These are phyloP conservation scores for Dasypus novemcinctus DNA, from an alignment of 2,113 vertebrate genomes.

Conservation along the genomic window DNA sequence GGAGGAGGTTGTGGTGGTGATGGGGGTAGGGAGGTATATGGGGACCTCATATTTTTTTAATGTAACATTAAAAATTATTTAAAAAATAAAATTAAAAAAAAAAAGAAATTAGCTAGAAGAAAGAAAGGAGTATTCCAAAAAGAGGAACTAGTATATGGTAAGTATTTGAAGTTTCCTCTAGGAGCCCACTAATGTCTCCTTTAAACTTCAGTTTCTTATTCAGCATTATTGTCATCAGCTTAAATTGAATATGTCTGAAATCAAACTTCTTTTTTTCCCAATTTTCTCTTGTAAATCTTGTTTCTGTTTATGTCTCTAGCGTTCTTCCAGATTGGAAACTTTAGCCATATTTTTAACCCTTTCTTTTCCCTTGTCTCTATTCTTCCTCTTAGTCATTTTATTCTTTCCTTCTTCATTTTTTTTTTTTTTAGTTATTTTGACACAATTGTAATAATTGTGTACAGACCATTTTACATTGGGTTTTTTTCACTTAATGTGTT, in stretches of 20 bases:
- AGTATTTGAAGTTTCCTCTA: neutral
- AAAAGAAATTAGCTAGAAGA: neutral
- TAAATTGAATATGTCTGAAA: neutral
- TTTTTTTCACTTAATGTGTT: neutral
- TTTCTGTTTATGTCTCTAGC: neutral
- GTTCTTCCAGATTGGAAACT: neutral
- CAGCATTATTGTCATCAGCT: neutral
- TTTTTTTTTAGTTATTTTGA: neutral
- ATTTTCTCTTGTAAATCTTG: neutral
- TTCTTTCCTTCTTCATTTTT: neutral
- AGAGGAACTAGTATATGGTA: neutral
- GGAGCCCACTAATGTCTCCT: neutral
- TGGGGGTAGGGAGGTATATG: no score
- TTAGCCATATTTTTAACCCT: neutral
- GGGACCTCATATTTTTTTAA: no score
- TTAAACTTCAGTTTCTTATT: neutral
- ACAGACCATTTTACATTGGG: neutral
- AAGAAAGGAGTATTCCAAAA: slow-evolving; percentile 2
- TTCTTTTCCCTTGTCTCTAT: neutral
- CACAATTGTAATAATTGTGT: neutral
- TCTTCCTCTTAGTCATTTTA: neutral
- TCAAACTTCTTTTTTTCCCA: neutral
- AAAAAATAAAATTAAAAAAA: no score
- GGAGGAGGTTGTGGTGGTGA: no score
- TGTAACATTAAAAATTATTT: no score